Conservation (phyloP, 2,888 invertebrate genomes). For the Psococerastis gibbosa region DNA sequence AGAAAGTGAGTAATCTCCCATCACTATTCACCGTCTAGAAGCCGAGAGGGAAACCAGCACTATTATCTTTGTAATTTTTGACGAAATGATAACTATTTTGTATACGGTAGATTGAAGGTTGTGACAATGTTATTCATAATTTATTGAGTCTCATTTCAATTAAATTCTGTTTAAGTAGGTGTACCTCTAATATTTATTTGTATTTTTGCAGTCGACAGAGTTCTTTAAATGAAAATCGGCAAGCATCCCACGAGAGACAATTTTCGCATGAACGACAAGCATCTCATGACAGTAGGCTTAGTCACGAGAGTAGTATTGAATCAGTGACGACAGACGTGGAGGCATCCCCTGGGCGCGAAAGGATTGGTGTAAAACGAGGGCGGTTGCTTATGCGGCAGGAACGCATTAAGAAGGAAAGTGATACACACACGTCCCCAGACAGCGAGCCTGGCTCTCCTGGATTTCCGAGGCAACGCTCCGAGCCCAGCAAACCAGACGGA, state of each 20-base stretch:
- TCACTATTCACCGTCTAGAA: no score
- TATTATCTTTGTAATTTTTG: no score
- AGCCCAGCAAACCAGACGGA: constrained; percentile 11
- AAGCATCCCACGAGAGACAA: background rate
- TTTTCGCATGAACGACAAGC: background rate
- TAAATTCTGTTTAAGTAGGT: no score
- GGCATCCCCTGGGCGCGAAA: background rate
- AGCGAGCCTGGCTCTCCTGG: constrained; percentile 24
- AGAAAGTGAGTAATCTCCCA: no score
- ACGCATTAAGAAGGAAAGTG: constrained; percentile 42
- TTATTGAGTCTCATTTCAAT: no score
- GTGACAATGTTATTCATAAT: no score
- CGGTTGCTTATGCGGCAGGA: constrained; percentile 45
- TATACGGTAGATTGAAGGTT: no score
- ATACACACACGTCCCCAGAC: constrained; percentile 28
- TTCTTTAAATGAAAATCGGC: constrained; percentile 26
- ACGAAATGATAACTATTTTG: constrained; percentile 6
- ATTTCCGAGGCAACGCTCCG: constrained; percentile 15
- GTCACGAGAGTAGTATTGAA: constrained; percentile 1
- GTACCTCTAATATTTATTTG: no score
- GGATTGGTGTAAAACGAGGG: constrained; percentile 38
- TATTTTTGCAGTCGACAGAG: constrained; percentile 18
- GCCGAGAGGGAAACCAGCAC: no score
- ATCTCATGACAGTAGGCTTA: constrained; percentile 3
- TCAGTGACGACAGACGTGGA: background rate